Evolutionary conservation across 2,797 vertebrate genomes (phyloP).

Genomic region (Crypturellus tataupa): DNA sequence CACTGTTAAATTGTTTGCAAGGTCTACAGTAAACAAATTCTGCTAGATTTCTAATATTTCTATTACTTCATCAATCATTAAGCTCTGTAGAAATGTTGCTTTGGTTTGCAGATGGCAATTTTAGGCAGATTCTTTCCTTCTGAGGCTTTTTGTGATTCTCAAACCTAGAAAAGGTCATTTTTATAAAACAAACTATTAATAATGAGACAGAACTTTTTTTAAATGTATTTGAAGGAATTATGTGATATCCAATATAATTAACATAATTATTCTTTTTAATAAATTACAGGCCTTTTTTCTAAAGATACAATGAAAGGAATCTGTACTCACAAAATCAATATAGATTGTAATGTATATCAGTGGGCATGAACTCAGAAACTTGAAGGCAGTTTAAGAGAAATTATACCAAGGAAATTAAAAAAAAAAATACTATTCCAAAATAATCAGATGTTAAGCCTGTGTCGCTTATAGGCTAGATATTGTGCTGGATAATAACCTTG

Average conservation of each 20-base stretch:
- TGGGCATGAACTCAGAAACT: not conserved
- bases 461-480: not conserved
- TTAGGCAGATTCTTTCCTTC: not conserved
- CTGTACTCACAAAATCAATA: not conserved
- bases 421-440: fast-evolving
- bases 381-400: not conserved
- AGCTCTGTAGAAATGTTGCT: not conserved
- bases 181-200: not conserved
- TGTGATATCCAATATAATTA: not conserved
- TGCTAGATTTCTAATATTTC: not conserved
- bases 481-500: not conserved
- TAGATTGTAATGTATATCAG: not conserved
- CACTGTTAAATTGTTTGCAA: not conserved
- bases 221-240: not conserved
- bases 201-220: not conserved
- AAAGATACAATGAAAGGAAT: not conserved
- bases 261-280: not conserved
- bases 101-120: not conserved
- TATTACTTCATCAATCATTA: not conserved
- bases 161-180: not conserved
- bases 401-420: not conserved
- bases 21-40: not conserved
- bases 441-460: not conserved
- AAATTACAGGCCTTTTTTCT: fast-evolving
- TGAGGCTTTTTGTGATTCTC: not conserved